Evolutionary conservation across 1,140 invertebrate species (phyloP).

Genomic region (Matsumurasca onukii): DNA sequence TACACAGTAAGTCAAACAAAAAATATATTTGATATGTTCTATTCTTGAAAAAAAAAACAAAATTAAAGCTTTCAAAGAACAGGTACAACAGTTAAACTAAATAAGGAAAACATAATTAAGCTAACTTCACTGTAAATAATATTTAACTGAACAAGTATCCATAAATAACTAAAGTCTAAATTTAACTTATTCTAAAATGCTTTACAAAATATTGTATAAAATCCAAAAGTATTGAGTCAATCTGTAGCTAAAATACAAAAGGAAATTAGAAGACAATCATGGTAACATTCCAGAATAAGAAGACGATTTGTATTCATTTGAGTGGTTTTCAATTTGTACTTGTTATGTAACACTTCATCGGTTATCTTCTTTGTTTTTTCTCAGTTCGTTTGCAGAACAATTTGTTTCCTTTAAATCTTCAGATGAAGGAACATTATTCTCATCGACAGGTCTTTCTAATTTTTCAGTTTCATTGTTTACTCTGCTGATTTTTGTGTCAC

Average conservation of each 20-base stretch:
- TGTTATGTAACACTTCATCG: background rate
- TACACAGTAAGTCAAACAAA: too few species aligned
- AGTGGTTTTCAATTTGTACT: background rate
- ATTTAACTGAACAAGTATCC: background rate
- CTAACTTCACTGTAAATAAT: background rate
- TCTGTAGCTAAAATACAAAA: slow-evolving; percentile 1
- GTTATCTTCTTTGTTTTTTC: background rate
- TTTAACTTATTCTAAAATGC: background rate
- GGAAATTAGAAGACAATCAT: slow-evolving; percentile 16
- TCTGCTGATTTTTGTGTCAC: background rate
- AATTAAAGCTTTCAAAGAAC: background rate
- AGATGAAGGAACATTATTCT: background rate
- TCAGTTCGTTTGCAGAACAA: background rate
- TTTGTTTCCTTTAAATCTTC: background rate
- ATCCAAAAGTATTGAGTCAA: background rate
- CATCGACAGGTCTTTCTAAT: background rate
- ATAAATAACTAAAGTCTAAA: background rate
- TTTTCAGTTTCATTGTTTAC: background rate
- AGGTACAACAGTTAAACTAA: background rate
- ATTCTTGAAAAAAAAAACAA: background rate
- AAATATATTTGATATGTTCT: background rate
- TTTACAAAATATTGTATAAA: slow-evolving; percentile 15
- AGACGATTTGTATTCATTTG: background rate
- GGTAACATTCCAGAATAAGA: background rate
- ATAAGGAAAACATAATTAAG: background rate